These are phyloP conservation scores for Diplodus puntazzo DNA, from an alignment of 2,797 vertebrate genomes.

Conservation along the genomic window DNA sequence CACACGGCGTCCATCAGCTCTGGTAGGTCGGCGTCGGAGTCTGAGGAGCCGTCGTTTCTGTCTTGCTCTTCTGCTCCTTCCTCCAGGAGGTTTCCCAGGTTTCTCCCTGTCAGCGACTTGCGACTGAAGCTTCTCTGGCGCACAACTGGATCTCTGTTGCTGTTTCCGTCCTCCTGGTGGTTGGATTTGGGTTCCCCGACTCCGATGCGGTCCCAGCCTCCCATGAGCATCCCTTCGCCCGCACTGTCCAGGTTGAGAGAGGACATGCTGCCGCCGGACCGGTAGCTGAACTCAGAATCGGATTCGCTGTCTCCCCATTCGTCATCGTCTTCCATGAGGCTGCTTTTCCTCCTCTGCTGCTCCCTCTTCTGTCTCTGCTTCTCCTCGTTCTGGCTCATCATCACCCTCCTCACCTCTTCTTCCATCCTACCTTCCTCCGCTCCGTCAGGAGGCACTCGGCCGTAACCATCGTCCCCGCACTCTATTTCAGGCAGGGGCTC, in stretches of 20 bases:
- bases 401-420: slow-evolving; percentile 69
- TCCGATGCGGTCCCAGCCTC: slow-evolving; percentile 78
- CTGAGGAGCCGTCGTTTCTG: slow-evolving; percentile 65
- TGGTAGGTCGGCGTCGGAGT: slow-evolving; percentile 81
- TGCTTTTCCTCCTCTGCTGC: slow-evolving; percentile 59
- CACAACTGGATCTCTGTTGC: background rate
- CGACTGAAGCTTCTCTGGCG: slow-evolving; percentile 36
- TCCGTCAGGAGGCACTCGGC: slow-evolving; percentile 93
- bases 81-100: slow-evolving; percentile 50
- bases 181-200: slow-evolving; percentile 67
- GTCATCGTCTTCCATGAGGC: slow-evolving; percentile 51
- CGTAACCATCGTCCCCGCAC: slow-evolving; percentile 82
- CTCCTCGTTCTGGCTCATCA: slow-evolving; percentile 48
- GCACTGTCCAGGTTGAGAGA: slow-evolving; percentile 87
- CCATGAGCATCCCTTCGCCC: slow-evolving; percentile 65
- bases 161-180: slow-evolving; percentile 32
- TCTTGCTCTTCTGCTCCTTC: slow-evolving; percentile 39
- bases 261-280: slow-evolving; percentile 88
- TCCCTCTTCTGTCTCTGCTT: slow-evolving; percentile 71
- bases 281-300: slow-evolving; percentile 90
- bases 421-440: slow-evolving; percentile 88
- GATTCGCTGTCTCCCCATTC: slow-evolving; percentile 87
- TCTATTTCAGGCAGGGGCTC: slow-evolving; percentile 88
- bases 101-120: slow-evolving; percentile 40
- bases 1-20: slow-evolving; percentile 90